Percentiles rank a stretch among this genome's conserved stretches.
phyloP scores from a whole-genome alignment of 2,113 vertebrate genomes.

The Peromyscus leucopus region DNA sequence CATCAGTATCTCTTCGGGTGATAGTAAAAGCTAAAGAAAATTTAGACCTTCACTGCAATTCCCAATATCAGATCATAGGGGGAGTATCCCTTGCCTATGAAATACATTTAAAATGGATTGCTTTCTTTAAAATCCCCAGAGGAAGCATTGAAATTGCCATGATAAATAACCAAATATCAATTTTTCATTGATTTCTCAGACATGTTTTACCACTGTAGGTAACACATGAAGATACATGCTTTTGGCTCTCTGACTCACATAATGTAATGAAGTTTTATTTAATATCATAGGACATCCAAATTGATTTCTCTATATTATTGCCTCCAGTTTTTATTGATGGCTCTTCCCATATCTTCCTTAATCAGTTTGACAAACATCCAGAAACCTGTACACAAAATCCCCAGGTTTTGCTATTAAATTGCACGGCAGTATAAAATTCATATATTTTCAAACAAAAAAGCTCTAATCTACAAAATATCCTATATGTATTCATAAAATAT shows the following conservation, averaged over 20 bases:
- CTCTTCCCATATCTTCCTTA: slow-evolving; percentile 39
- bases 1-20: slow-evolving; percentile 26
- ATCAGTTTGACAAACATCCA: slow-evolving; percentile 57
- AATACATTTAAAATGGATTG: slow-evolving; percentile 57
- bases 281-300: slow-evolving; percentile 51
- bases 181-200: slow-evolving; percentile 59
- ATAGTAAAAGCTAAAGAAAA: slow-evolving; percentile 61
- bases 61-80: slow-evolving; percentile 49
- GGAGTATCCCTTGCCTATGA: slow-evolving; percentile 63
- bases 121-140: slow-evolving; percentile 68
- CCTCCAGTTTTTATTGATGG: slow-evolving; percentile 70
- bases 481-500: slow-evolving; percentile 8
- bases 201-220: slow-evolving; percentile 56
- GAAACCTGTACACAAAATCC: slow-evolving; percentile 42
- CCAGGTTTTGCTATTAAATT: slow-evolving; percentile 42
- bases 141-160: slow-evolving; percentile 70
- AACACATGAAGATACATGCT: slow-evolving; percentile 67
- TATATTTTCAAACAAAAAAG: slow-evolving; percentile 15
- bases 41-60: slow-evolving; percentile 52
- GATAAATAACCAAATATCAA: slow-evolving; percentile 78
- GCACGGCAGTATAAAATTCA: slow-evolving; percentile 13
- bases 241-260: slow-evolving; percentile 40
- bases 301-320: slow-evolving; percentile 73
- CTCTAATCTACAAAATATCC: background rate
- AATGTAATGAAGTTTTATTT: slow-evolving; percentile 74